Conservation (phyloP, 2,113 vertebrate species). For the Calidris pugnax region DNA sequence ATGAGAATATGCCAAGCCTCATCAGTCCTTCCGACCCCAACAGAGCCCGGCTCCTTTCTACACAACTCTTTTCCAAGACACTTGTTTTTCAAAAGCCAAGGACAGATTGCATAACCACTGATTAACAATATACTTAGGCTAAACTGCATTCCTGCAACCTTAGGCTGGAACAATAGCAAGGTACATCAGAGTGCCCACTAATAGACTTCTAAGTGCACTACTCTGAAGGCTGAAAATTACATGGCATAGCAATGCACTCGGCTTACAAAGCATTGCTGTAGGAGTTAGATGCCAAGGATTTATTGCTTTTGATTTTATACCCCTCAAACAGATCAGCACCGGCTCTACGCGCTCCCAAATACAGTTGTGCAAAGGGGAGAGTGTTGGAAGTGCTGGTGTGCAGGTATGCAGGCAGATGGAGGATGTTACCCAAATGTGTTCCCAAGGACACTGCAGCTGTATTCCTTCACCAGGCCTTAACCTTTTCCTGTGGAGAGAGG, state of each 20-base stretch:
- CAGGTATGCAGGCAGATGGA: neutral
- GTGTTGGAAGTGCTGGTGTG: neutral
- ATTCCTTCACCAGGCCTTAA: neutral
- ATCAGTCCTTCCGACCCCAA: neutral
- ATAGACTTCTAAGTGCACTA: neutral
- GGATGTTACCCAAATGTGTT: accelerated
- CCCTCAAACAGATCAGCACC: accelerated
- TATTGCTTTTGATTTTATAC: neutral
- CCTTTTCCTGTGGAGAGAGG: neutral
- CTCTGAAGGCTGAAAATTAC: neutral
- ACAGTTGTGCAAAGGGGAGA: neutral
- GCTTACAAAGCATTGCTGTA: neutral
- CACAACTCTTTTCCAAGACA: neutral
- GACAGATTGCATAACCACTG: neutral
- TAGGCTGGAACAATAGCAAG: neutral
- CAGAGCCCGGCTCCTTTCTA: neutral
- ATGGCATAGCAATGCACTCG: neutral
- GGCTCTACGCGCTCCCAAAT: neutral
- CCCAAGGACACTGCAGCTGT: neutral
- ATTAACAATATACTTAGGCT: neutral
- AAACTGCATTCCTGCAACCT: neutral
- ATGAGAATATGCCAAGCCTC: neutral
- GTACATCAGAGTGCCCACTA: neutral
- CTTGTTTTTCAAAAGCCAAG: neutral
- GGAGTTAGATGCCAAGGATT: neutral